phyloP scores from a whole-genome alignment of 2,888 invertebrate genomes.

The Cerastoderma edule region DNA sequence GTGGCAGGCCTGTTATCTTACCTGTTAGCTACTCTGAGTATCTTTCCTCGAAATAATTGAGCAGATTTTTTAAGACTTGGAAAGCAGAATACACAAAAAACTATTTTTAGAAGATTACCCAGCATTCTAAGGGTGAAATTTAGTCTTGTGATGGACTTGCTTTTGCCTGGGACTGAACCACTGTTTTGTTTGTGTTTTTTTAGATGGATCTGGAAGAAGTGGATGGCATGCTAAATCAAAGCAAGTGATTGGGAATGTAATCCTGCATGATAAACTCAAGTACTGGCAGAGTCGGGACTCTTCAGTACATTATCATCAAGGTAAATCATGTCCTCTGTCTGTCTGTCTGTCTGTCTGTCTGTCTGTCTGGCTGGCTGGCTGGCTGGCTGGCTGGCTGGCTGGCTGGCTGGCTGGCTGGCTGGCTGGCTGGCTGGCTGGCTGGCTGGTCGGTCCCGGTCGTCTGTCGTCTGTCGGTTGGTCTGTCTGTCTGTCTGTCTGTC shows the following conservation, averaged over 20 bases:
- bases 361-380: neutral
- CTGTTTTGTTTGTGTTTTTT: neutral
- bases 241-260: constrained; percentile 74
- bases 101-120: too few species aligned
- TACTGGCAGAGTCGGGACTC: constrained; percentile 73
- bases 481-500: constrained; percentile 1
- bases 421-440: neutral
- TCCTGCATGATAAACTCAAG: constrained; percentile 79
- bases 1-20: too few species aligned
- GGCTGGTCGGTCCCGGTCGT: too few species aligned
- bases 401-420: neutral
- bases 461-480: neutral
- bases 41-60: too few species aligned
- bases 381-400: neutral
- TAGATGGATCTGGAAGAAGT: constrained; percentile 77
- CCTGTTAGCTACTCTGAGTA: too few species aligned
- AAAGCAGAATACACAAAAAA: too few species aligned
- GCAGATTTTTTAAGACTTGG: too few species aligned
- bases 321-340: constrained; percentile 49
- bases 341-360: constrained; percentile 1
- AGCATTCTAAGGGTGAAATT: too few species aligned
- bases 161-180: too few species aligned
- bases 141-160: too few species aligned
- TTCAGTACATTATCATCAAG: constrained; percentile 77
- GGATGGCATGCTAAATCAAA: constrained; percentile 65